Conservation (phyloP, 2,113 vertebrate species). For the Hyaena hyaena region DNA sequence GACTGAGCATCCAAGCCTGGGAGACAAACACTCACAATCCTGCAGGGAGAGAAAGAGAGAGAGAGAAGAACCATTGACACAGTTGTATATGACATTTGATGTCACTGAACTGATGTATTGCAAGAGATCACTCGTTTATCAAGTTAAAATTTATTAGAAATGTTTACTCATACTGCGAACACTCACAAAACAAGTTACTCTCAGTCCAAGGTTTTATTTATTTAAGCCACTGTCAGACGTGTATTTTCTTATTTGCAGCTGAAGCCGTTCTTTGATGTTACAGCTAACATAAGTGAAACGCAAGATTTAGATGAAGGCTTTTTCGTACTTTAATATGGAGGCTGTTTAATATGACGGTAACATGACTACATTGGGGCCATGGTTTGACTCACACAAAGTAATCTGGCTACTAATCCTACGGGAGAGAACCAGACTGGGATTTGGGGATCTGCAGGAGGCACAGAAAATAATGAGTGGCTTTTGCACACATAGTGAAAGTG, state of each 20-base stretch:
- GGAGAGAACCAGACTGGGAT: background rate
- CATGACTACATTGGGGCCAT: background rate
- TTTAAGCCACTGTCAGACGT: background rate
- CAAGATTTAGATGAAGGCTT: background rate
- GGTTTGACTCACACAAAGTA: background rate
- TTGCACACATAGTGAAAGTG: background rate
- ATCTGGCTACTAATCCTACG: background rate
- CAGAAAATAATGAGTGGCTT: background rate
- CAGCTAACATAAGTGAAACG: background rate
- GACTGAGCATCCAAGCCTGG: too few species aligned
- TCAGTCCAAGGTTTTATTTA: background rate
- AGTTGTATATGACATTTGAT: too few species aligned
- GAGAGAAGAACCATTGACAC: too few species aligned
- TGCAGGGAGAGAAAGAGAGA: too few species aligned
- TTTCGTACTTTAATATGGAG: background rate
- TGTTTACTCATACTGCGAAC: too few species aligned
- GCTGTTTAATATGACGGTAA: background rate
- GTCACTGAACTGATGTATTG: too few species aligned
- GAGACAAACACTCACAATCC: too few species aligned
- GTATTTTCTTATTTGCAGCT: background rate
- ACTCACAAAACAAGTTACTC: too few species aligned
- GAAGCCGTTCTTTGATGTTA: background rate
- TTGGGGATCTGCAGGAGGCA: background rate
- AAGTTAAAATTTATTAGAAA: too few species aligned
- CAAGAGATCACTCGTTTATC: too few species aligned